Conservation (phyloP, 2,113 vertebrate genomes). For the Bothrops jararaca region DNA sequence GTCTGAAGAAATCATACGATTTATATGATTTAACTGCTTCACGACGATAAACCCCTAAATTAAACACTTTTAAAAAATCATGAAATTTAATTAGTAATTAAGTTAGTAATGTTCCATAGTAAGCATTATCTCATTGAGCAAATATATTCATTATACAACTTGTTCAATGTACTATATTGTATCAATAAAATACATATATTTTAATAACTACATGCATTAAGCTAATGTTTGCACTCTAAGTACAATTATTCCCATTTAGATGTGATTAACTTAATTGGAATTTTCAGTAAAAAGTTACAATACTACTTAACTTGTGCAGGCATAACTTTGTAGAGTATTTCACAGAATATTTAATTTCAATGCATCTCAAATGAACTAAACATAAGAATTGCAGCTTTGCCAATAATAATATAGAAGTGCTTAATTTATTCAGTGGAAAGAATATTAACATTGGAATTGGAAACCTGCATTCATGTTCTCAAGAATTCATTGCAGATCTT, state of each 20-base stretch:
- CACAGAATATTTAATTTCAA: neutral
- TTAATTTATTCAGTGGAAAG: neutral
- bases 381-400: neutral
- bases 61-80: conserved; percentile 81
- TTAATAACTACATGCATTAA: neutral
- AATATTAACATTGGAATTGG: neutral
- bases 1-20: conserved; percentile 96
- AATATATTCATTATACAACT: neutral
- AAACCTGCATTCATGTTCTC: neutral
- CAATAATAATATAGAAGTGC: neutral
- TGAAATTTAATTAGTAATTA: neutral
- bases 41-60: conserved; percentile 93
- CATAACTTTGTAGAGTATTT: neutral
- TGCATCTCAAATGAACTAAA: neutral
- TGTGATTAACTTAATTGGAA: neutral
- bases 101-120: accelerated
- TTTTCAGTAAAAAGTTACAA: neutral
- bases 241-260: neutral
- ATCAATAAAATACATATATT: neutral
- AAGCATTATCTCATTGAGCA: accelerated
- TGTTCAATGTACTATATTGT: neutral
- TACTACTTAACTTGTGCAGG: neutral
- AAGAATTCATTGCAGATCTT: neutral
- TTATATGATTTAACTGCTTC: conserved; percentile 91
- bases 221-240: neutral